These are phyloP conservation scores for Mola mola DNA, from an alignment of 2,113 vertebrate species.

Conservation along the genomic window DNA sequence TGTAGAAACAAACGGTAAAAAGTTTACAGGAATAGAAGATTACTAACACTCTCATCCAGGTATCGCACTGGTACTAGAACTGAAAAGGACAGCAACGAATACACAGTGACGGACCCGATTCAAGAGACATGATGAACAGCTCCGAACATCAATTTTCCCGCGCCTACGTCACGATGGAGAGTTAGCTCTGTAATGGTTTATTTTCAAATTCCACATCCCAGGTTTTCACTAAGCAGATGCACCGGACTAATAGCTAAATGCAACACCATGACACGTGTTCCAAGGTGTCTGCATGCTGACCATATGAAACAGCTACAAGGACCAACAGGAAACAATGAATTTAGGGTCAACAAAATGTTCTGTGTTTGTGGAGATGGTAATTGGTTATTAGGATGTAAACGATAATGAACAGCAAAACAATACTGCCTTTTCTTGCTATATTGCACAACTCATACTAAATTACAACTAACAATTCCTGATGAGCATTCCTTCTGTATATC, in stretches of 20 bases:
- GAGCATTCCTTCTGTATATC: slow-evolving; percentile 48
- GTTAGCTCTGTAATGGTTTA: slow-evolving; percentile 9
- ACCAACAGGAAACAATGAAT: slow-evolving; percentile 35
- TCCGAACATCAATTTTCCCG: not conserved
- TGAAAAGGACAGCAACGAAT: slow-evolving; percentile 1
- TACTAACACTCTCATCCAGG: slow-evolving; percentile 22
- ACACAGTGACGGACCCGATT: slow-evolving; percentile 7
- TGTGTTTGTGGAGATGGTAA: slow-evolving; percentile 56
- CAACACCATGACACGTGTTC: slow-evolving; percentile 4
- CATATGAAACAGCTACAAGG: slow-evolving; percentile 20
- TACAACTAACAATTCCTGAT: slow-evolving; percentile 59
- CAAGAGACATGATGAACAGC: not conserved
- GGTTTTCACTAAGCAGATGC: slow-evolving; percentile 9
- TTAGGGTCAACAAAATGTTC: slow-evolving; percentile 39
- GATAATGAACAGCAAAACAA: slow-evolving; percentile 60
- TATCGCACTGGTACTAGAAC: slow-evolving; percentile 24
- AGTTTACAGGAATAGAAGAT: slow-evolving; percentile 18
- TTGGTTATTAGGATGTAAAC: slow-evolving; percentile 63
- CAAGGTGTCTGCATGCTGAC: slow-evolving; percentile 1
- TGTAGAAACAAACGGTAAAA: slow-evolving; percentile 34
- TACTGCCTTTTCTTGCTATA: slow-evolving; percentile 54
- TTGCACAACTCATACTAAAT: slow-evolving; percentile 67
- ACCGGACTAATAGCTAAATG: not conserved
- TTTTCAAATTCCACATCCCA: slow-evolving; percentile 1
- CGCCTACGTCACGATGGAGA: not conserved